Evolutionary conservation across 2,113 vertebrate genomes (phyloP), one percentile per base, ranked within the genome.

Genomic region (Gallinago jamesoni): DNA sequence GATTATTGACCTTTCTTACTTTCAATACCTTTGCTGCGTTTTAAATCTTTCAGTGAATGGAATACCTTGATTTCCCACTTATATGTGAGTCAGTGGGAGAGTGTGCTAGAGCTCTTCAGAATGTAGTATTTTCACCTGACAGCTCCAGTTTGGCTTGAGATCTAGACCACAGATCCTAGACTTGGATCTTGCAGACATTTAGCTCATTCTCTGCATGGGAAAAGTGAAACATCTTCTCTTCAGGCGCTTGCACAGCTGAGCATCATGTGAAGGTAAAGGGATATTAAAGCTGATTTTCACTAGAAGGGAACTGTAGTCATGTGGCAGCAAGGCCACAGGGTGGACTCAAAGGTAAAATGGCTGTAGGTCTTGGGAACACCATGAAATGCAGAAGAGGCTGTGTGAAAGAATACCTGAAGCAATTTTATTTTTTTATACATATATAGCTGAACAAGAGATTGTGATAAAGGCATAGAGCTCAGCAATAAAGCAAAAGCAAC

Each of bases 71-170:
- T 79, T 94, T 73, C 47, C 47, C 30, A 33, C 48, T 43, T 24
- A 2, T 1, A 10, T 5, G 0, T 4, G 19, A 63, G 9, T 41
- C 41, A 55, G 10, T 19, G 24, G n/a, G 33, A 47, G 23, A 13
- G 55, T 19, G 12, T 11, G 14, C 16, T 67, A 41, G 50, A 85
- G 25, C 64, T 68, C 47, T 68, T 33, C 55, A 28, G 16, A 43
- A 69, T 7, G 12, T 5, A 17, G 2, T 10, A 7, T n/a, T 79
- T 68, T 62, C 27, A 59, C 18, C 41, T 5, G n/a, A 12, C 9
- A 41, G 13, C 1, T 0, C 8, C 45, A 14, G 8, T 50, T 35
- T 39, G 33, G 30, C 37, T 68, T 45, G 43, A n/a, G 45, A 70
- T 45, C 22, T 37, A 47, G 67, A 56, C 25, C 25, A 41, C 20